These are phyloP conservation scores for Tragopan temminckii DNA, from an alignment of 2,797 vertebrate genomes.

Conservation along the genomic window DNA sequence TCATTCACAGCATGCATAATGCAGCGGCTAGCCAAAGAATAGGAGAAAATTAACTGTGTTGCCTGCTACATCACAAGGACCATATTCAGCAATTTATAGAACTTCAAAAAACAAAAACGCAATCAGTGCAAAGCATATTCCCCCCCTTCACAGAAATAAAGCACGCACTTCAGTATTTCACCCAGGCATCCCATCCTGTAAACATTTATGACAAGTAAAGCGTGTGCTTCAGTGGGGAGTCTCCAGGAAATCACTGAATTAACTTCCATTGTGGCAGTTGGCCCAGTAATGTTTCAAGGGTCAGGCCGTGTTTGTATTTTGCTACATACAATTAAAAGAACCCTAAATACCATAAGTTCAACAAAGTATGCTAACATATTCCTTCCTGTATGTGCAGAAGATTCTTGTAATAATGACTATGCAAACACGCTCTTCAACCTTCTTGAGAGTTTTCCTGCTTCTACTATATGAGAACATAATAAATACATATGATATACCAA, in stretches of 20 bases:
- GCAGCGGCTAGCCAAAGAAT: conserved; percentile 11
- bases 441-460: conserved; percentile 17
- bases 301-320: conserved; percentile 18
- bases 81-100: conserved; percentile 21
- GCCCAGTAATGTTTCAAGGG: conserved; percentile 26
- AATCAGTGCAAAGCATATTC: conserved; percentile 30
- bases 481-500: conserved; percentile 76
- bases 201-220: conserved; percentile 29
- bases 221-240: conserved; percentile 7
- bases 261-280: conserved; percentile 11
- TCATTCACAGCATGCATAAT: neutral
- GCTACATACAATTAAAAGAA: conserved; percentile 46
- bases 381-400: conserved; percentile 53
- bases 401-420: neutral
- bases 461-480: conserved; percentile 75
- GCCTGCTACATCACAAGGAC: conserved; percentile 16
- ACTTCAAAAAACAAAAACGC: neutral
- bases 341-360: conserved; percentile 45
- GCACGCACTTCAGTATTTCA: neutral
- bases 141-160: neutral
- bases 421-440: conserved; percentile 48
- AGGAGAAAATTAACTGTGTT: conserved; percentile 12
- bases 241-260: conserved; percentile 20
- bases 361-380: neutral
- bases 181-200: conserved; percentile 22